These are phyloP conservation scores for Reticulitermes speratus DNA, from an alignment of 1,140 invertebrate species.

Conservation along the genomic window DNA sequence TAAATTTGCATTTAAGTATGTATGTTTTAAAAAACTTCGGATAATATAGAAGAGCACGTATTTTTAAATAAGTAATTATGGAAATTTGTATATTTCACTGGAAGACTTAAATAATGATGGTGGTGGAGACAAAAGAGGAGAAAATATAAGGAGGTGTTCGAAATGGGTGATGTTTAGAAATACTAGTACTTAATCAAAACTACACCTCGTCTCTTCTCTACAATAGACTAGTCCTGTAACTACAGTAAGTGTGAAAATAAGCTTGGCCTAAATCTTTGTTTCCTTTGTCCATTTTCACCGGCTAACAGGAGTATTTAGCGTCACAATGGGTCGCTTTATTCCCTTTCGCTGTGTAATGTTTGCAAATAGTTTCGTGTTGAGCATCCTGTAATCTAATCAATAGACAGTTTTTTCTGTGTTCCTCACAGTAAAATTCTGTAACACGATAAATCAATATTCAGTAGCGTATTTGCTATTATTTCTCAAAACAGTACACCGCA, in stretches of 20 bases:
- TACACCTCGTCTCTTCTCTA: too few species aligned
- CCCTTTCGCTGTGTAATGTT: neutral
- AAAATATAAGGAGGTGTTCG: too few species aligned
- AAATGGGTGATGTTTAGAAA: too few species aligned
- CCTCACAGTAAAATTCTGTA: neutral
- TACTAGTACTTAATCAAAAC: too few species aligned
- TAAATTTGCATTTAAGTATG: too few species aligned
- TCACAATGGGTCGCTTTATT: neutral
- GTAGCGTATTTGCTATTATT: neutral
- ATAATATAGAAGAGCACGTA: too few species aligned
- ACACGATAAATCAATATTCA: slow-evolving; percentile 9
- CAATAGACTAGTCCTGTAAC: neutral
- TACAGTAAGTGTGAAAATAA: neutral
- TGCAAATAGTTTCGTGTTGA: neutral
- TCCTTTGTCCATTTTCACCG: neutral
- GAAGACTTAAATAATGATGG: too few species aligned
- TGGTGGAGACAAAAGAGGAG: too few species aligned
- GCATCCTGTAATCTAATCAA: neutral
- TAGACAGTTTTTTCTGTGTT: neutral
- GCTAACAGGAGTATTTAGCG: neutral
- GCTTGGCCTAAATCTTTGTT: neutral
- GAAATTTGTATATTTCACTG: too few species aligned
- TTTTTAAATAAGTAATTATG: too few species aligned
- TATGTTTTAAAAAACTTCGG: too few species aligned
- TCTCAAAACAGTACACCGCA: neutral